Evolutionary conservation across 1,140 invertebrate genomes (phyloP), one percentile per base, ranked within the genome.

Genomic region (Epicauta chinensis): DNA sequence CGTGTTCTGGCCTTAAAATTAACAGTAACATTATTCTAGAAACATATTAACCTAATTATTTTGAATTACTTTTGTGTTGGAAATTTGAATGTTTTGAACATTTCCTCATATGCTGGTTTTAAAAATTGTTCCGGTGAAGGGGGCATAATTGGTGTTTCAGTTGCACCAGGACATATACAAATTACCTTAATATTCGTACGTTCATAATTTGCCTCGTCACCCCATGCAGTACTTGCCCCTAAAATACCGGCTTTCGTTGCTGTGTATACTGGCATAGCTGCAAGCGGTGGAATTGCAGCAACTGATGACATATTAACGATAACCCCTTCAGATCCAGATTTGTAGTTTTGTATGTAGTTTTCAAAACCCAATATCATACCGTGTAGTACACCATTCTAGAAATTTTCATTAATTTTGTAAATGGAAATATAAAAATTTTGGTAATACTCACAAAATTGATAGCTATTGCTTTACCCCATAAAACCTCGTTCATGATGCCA

Each of bases 371-470:
- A 40, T 4, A 63, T 30, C 12, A 61, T 51, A 23, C 65, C 65
- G 37, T 62, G 39, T 13, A 62, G 53, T 16, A 52, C 48, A 13
- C 62, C 63, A 43, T 61, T 65, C 64, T 66, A 45, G 23, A 54
- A 51, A n/a, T 38, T 15, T 29, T 16, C 5, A 46, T 31, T 23
- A 31, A 29, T 14, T 6, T 16, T n/a, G 12, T n/a, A n/a, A n/a
- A n/a, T 17, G 10, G n/a, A n/a, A n/a, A 10, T 16, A 11, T 32
- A 16, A n/a, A 29, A 16, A 29, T 30, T 31, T 16, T n/a, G n/a
- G n/a, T n/a, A n/a, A n/a, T n/a, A 66, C 70, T 72, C 62, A 77
- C 76, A 47, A 77, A 58, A 57, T 77, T 77, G 10, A 77, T 67
- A 13, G 67, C 62, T 12, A 77, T 68, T 59, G 72, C 67, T 34